Conservation (phyloP, 64 coral and sea anemone species). For the Dendrophyllia cribrosa region DNA sequence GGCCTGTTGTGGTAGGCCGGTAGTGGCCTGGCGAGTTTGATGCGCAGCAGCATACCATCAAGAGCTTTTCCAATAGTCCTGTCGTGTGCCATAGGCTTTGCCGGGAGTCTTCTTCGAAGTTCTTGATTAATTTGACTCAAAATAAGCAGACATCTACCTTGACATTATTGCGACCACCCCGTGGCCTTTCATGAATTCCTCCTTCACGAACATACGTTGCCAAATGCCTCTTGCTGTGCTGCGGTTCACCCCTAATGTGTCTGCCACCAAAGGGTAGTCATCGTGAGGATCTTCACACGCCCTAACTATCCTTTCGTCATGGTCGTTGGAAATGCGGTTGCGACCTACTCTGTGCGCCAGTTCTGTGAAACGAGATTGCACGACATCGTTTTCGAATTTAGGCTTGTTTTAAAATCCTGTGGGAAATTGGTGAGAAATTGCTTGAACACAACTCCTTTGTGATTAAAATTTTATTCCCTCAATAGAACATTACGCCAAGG, state of each 20-base stretch:
- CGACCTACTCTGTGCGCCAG: not conserved
- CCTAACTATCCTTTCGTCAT: conserved; percentile 37
- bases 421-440: not conserved
- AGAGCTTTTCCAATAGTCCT: conserved; percentile 38
- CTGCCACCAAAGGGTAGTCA: conserved; percentile 48
- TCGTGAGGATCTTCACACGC: conserved; percentile 63
- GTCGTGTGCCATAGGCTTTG: conserved; percentile 4
- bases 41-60: not conserved
- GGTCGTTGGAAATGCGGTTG: conserved; percentile 57
- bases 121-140: conserved; percentile 51
- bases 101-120: conserved; percentile 31
- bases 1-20: conserved; percentile 41
- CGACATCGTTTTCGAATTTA: not conserved
- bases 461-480: not conserved
- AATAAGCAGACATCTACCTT: conserved; percentile 46
- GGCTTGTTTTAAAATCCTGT: not conserved
- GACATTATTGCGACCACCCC: conserved; percentile 25
- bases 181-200: conserved; percentile 2
- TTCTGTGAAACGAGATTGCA: not conserved
- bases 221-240: conserved; percentile 54
- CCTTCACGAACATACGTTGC: conserved; percentile 53
- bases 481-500: not conserved
- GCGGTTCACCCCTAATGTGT: conserved; percentile 18
- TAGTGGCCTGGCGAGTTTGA: conserved; percentile 42
- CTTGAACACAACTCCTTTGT: not conserved